Evolutionary conservation across 1,140 invertebrate genomes (phyloP).

Genomic region (Cylas formicarius): DNA sequence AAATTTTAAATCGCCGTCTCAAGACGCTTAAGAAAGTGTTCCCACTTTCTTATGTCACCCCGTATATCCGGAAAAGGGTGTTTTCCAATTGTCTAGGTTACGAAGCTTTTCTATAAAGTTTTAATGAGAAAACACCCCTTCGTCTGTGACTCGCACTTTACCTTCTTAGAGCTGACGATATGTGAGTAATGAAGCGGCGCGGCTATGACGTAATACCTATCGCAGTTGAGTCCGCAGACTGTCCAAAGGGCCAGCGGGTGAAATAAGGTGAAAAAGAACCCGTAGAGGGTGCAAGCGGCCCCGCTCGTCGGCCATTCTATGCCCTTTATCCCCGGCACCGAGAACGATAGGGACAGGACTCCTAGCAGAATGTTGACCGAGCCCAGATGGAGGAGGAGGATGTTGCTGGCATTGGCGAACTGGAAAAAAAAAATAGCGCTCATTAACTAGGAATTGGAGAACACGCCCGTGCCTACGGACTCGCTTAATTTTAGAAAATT

Average conservation of each 20-base stretch:
- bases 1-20: too few relatives aligned
- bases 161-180: constrained; percentile 60
- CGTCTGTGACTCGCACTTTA: constrained; percentile 30
- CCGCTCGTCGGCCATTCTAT: constrained; percentile 45
- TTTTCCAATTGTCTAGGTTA: too few relatives aligned
- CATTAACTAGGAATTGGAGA: too few relatives aligned
- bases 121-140: too few relatives aligned
- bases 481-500: too few relatives aligned
- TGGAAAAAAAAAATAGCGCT: constrained; percentile 42
- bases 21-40: too few relatives aligned
- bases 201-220: constrained; percentile 70
- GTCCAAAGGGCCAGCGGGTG: constrained; percentile 73
- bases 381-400: constrained; percentile 64
- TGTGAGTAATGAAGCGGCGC: constrained; percentile 68
- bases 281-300: constrained; percentile 53
- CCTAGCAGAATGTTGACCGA: constrained; percentile 60
- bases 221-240: constrained; percentile 69
- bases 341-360: constrained; percentile 50
- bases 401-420: constrained; percentile 58
- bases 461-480: too few relatives aligned
- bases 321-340: constrained; percentile 43
- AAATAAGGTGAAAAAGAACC: constrained; percentile 60
- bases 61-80: too few relatives aligned
- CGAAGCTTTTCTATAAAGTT: too few relatives aligned
- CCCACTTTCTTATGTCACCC: too few relatives aligned